Percentiles rank a stretch among this genome's conserved stretches.
phyloP scores from a whole-genome alignment of 2,888 invertebrate genomes.

The Drosophila nigricruria region DNA sequence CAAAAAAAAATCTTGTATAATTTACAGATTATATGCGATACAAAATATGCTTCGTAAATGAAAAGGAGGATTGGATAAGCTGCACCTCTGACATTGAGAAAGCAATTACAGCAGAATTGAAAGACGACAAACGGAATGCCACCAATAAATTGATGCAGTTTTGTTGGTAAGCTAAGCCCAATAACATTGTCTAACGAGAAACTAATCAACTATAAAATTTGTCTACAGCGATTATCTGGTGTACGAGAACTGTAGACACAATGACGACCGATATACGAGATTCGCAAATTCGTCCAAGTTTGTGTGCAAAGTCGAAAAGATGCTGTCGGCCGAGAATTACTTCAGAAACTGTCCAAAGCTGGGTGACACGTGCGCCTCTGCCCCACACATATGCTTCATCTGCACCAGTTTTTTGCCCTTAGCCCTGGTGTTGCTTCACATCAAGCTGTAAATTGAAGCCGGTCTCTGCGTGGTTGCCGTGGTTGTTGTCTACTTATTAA shows the following conservation, averaged over 20 bases:
- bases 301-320: neutral
- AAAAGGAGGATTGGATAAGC: neutral
- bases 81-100: neutral
- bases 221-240: neutral
- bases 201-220: too few species aligned
- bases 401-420: conserved; percentile 32
- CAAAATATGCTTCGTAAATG: neutral
- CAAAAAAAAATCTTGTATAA: neutral
- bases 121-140: neutral
- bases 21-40: neutral
- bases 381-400: conserved; percentile 17
- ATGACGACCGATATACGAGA: neutral
- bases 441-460: conserved; percentile 33
- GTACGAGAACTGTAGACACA: neutral
- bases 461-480: conserved; percentile 7
- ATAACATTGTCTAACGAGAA: neutral
- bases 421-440: conserved; percentile 15
- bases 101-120: neutral
- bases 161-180: neutral
- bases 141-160: neutral
- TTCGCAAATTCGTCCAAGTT: neutral
- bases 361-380: conserved; percentile 74
- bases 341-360: conserved; percentile 83
- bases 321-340: conserved; percentile 30
- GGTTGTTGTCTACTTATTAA: conserved; percentile 47